A percentile compares a stretch with the other conserved stretches of the same genome.
Conservation (phyloP, 2,797 vertebrate species). For the Eleutherodactylus coqui region DNA sequence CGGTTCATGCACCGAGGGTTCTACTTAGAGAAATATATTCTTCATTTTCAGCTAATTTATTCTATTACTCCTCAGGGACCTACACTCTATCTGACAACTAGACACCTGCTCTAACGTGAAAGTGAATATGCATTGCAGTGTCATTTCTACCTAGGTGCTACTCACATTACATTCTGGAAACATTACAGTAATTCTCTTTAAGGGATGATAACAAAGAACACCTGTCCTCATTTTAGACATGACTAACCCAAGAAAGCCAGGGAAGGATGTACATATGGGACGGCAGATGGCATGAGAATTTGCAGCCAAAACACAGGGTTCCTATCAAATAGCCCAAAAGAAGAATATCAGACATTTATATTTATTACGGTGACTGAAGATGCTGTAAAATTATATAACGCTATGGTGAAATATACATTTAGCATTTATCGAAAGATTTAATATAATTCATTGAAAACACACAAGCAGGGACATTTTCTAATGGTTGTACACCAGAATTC, state of each 20-base stretch:
- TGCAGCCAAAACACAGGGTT: neutral
- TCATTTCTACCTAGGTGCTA: neutral
- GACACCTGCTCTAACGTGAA: neutral
- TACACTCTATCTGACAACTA: neutral
- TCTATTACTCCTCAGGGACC: neutral
- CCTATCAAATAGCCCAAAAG: slow-evolving; percentile 1
- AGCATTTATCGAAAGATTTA: too few relatives aligned
- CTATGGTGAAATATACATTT: too few relatives aligned
- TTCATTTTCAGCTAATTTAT: neutral
- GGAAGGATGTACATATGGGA: slow-evolving; percentile 18
- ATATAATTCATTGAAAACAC: too few relatives aligned
- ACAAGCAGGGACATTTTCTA: too few relatives aligned
- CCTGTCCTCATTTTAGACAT: neutral
- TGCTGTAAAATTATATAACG: too few relatives aligned
- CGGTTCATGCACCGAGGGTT: neutral
- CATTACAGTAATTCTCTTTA: neutral
- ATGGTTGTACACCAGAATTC: too few relatives aligned
- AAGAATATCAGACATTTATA: neutral
- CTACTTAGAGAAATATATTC: neutral
- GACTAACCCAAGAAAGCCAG: slow-evolving; percentile 5
- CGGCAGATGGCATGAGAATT: slow-evolving; percentile 28
- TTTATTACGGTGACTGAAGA: too few relatives aligned
- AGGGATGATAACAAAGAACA: neutral
- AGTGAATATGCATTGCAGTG: neutral
- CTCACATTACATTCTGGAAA: neutral